Evolutionary conservation across 2,113 vertebrate species (phyloP).

Genomic region (Melanerpes formicivorus): DNA sequence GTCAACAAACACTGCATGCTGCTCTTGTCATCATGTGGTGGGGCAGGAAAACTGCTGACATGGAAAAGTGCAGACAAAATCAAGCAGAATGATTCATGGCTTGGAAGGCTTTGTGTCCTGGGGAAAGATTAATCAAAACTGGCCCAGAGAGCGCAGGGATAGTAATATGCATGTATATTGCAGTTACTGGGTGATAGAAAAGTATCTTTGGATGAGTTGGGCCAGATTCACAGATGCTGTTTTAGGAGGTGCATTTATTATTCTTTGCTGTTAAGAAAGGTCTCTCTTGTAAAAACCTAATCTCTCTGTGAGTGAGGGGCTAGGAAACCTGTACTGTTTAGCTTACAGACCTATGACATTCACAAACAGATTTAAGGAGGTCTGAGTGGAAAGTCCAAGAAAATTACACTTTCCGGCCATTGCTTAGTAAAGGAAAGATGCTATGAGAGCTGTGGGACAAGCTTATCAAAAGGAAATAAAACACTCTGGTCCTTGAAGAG

Average conservation of each 20-base stretch:
- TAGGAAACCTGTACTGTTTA: not conserved
- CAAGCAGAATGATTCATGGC: constrained; percentile 53
- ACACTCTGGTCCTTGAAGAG: constrained; percentile 13
- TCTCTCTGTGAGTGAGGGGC: not conserved
- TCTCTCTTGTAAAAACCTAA: constrained; percentile 53
- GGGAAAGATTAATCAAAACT: constrained; percentile 60
- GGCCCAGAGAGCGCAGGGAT: constrained; percentile 7
- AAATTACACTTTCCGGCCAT: constrained; percentile 17
- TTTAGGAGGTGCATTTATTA: constrained; percentile 48
- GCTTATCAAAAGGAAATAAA: constrained; percentile 59
- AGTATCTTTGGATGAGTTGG: constrained; percentile 16
- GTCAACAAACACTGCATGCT: constrained; percentile 11
- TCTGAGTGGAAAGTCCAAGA: constrained; percentile 3
- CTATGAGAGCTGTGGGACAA: constrained; percentile 20
- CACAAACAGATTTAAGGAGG: not conserved
- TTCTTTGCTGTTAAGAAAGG: constrained; percentile 36
- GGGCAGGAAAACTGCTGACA: constrained; percentile 65
- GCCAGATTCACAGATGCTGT: constrained; percentile 21
- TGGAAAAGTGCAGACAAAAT: constrained; percentile 58
- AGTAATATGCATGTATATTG: constrained; percentile 17
- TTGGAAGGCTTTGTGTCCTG: constrained; percentile 50
- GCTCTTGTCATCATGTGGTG: constrained; percentile 54
- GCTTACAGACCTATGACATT: not conserved
- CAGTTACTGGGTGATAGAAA: constrained; percentile 56
- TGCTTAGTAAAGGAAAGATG: constrained; percentile 25